These are phyloP conservation scores for Eonycteris spelaea DNA, from an alignment of 2,113 vertebrate genomes.

Conservation along the genomic window DNA sequence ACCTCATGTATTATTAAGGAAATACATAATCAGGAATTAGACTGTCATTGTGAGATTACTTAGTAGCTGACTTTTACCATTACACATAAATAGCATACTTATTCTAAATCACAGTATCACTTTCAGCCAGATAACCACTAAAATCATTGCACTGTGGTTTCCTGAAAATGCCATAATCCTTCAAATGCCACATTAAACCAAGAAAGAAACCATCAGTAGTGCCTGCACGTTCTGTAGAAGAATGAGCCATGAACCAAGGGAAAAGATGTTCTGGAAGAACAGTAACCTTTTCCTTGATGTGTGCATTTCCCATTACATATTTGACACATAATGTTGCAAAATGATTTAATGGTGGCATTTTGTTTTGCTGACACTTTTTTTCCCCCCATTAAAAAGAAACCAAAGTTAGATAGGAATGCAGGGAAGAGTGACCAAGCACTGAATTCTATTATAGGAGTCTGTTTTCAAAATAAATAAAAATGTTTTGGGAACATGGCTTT, in stretches of 20 bases:
- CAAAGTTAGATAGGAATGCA: slow-evolving; percentile 79
- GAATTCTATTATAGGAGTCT: slow-evolving; percentile 81
- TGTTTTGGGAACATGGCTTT: slow-evolving; percentile 51
- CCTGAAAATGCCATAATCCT: slow-evolving; percentile 88
- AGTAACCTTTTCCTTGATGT: slow-evolving; percentile 92
- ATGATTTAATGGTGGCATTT: slow-evolving; percentile 98
- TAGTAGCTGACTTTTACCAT: slow-evolving; percentile 79
- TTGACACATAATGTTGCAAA: slow-evolving; percentile 88
- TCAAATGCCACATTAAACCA: slow-evolving; percentile 86
- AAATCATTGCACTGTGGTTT: slow-evolving; percentile 86
- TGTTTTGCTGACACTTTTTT: slow-evolving; percentile 97
- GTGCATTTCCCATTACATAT: slow-evolving; percentile 91
- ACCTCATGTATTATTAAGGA: slow-evolving; percentile 32
- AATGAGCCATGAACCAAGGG: slow-evolving; percentile 81
- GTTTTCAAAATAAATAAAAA: slow-evolving; percentile 47
- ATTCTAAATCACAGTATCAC: slow-evolving; percentile 80
- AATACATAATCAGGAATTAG: slow-evolving; percentile 56
- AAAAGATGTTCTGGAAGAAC: slow-evolving; percentile 87
- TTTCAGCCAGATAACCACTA: slow-evolving; percentile 82
- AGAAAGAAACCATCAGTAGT: slow-evolving; percentile 75
- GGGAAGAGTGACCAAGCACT: slow-evolving; percentile 85
- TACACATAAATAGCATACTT: slow-evolving; percentile 81
- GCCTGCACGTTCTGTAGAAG: slow-evolving; percentile 78
- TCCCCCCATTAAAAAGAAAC: slow-evolving; percentile 84
- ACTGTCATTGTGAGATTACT: slow-evolving; percentile 71